Percentiles rank a stretch among this genome's conserved stretches.
Conservation (phyloP, 2,797 vertebrate species). For the Diceros bicornis region DNA sequence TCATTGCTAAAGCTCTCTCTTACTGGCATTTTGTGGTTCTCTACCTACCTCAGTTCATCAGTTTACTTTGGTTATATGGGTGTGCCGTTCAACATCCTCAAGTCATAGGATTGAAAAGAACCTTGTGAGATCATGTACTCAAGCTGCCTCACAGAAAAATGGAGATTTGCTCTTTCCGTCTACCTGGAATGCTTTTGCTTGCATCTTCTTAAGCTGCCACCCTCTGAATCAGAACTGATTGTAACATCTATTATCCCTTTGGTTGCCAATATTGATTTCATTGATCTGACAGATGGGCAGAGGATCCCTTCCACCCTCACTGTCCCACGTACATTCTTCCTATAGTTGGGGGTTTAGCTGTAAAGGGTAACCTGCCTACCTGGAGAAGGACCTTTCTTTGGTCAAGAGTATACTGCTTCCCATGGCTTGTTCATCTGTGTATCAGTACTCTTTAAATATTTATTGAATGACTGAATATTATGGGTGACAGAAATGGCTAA, state of each 20-base stretch:
- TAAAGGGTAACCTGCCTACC: neutral
- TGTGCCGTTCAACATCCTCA: neutral
- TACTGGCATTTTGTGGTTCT: neutral
- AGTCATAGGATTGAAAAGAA: neutral
- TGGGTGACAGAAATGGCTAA: neutral
- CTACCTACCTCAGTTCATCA: neutral
- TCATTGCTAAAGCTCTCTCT: neutral
- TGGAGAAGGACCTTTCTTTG: constrained; percentile 14
- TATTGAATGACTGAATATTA: neutral
- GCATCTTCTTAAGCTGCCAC: neutral
- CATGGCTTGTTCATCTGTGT: neutral
- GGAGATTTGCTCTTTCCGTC: neutral
- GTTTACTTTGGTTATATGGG: neutral
- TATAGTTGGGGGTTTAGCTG: neutral
- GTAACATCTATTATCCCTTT: neutral
- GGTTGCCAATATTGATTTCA: neutral
- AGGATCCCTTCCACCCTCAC: neutral
- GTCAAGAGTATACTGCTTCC: neutral
- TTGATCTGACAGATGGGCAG: neutral
- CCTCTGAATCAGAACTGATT: neutral
- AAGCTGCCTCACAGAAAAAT: neutral
- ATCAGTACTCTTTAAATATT: neutral
- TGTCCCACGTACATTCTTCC: neutral
- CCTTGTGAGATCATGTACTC: neutral
- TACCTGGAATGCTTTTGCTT: neutral